Evolutionary conservation across 2,888 invertebrate genomes (phyloP).

Genomic region (Agrotis exclamationis): DNA sequence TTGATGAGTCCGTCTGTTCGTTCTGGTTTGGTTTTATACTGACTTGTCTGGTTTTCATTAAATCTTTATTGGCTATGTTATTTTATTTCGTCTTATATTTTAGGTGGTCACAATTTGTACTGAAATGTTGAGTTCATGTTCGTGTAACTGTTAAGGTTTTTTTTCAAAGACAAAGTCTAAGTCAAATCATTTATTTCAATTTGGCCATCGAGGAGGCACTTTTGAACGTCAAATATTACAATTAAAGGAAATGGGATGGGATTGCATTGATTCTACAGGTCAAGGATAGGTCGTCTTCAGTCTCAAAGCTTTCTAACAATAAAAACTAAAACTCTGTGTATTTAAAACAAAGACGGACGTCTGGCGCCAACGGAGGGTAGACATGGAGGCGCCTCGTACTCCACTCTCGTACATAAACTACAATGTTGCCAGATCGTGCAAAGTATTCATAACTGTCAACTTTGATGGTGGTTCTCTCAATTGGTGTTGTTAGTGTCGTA

Average conservation of each 20-base stretch:
- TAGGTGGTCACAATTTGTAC: too few relatives aligned
- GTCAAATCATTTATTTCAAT: too few relatives aligned
- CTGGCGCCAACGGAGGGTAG: conserved; percentile 75
- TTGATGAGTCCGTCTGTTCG: conserved; percentile 2
- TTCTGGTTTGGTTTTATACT: background rate
- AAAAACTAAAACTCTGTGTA: conserved; percentile 49
- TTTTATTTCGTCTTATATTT: background rate
- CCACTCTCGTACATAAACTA: conserved; percentile 66
- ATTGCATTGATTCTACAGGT: too few relatives aligned
- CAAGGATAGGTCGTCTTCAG: too few relatives aligned
- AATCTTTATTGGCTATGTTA: background rate
- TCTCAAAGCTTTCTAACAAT: too few relatives aligned
- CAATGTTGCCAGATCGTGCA: conserved; percentile 65
- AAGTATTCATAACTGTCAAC: conserved; percentile 53
- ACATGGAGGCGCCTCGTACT: conserved; percentile 74
- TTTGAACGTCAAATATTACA: too few relatives aligned
- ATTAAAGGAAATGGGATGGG: too few relatives aligned
- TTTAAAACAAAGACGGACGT: conserved; percentile 67
- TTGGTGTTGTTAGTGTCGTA: conserved; percentile 10
- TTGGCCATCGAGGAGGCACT: too few relatives aligned
- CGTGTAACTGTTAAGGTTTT: too few relatives aligned
- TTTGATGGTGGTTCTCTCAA: conserved; percentile 13
- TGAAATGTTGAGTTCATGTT: too few relatives aligned
- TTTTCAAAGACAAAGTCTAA: too few relatives aligned
- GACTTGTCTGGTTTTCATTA: background rate